Percentiles rank a stretch among this genome's conserved stretches.
Evolutionary conservation across 2,888 invertebrate genomes (phyloP).

Genomic region (Agrilus biguttatus): DNA sequence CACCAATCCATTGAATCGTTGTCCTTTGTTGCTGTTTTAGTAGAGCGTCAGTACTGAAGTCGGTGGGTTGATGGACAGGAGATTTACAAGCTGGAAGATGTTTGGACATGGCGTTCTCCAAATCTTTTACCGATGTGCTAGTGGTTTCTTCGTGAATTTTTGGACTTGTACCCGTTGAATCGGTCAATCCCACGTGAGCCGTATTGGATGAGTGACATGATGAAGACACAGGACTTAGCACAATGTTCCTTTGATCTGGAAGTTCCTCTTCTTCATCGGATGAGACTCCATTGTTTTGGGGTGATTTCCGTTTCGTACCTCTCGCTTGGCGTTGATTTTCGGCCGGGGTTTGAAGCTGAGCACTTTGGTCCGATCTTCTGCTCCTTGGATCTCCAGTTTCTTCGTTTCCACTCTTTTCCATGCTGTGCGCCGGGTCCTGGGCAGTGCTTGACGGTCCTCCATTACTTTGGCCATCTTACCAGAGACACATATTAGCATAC

Average conservation of each 20-base stretch:
- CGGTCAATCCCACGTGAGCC: slow-evolving; percentile 34
- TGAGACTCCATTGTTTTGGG: slow-evolving; percentile 33
- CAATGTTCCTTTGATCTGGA: slow-evolving; percentile 26
- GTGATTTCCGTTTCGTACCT: slow-evolving; percentile 46
- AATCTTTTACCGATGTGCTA: slow-evolving; percentile 66
- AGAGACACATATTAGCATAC: slow-evolving; percentile 24
- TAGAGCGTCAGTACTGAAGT: slow-evolving; percentile 75
- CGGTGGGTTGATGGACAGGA: slow-evolving; percentile 60
- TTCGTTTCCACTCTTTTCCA: slow-evolving; percentile 23
- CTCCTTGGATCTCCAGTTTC: slow-evolving; percentile 38
- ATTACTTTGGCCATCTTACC: slow-evolving; percentile 40
- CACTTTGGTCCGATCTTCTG: slow-evolving; percentile 35
- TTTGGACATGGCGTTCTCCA: slow-evolving; percentile 94
- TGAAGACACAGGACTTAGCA: slow-evolving; percentile 45
- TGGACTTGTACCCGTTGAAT: slow-evolving; percentile 29
- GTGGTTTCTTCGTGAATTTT: slow-evolving; percentile 32
- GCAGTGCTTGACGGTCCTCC: slow-evolving; percentile 39
- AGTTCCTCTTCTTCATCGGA: slow-evolving; percentile 36
- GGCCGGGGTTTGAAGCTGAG: slow-evolving; percentile 33
- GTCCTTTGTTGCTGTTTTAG: slow-evolving; percentile 68
- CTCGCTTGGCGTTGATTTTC: slow-evolving; percentile 29
- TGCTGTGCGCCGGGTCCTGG: slow-evolving; percentile 28
- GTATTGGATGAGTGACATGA: slow-evolving; percentile 47
- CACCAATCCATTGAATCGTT: slow-evolving; percentile 90
- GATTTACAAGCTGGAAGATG: slow-evolving; percentile 59